A percentile compares a stretch with the other conserved stretches of the same genome.
These are phyloP conservation scores for Cricetomys ansorgei DNA, from an alignment of 2,113 vertebrate genomes.

Conservation along the genomic window DNA sequence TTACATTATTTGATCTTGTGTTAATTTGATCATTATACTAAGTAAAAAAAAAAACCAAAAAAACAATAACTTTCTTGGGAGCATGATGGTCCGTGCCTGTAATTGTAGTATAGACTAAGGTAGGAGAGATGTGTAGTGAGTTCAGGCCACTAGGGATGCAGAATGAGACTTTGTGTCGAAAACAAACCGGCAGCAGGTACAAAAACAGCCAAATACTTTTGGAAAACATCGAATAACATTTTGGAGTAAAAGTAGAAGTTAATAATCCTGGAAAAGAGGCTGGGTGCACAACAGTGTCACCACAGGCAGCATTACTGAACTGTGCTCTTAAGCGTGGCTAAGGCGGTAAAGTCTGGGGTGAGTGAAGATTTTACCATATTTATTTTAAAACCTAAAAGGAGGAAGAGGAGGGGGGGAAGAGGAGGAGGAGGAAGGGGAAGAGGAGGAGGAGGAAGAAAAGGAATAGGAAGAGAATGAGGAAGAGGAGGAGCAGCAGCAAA, in stretches of 20 bases:
- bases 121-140: not conserved
- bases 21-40: not conserved
- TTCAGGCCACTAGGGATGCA: not conserved
- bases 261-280: not conserved
- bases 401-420: not conserved
- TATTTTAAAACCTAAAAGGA: not conserved
- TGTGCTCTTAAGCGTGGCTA: not conserved
- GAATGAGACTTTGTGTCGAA: not conserved
- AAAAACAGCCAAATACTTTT: not conserved
- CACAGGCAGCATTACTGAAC: not conserved
- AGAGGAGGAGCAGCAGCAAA: not conserved
- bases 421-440: not conserved
- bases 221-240: not conserved
- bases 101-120: not conserved
- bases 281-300: not conserved
- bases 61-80: not conserved
- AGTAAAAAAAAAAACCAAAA: not conserved
- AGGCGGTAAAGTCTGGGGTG: not conserved
- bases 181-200: not conserved
- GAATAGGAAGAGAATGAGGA: not conserved
- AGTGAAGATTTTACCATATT: not conserved
- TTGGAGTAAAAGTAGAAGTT: constrained; percentile 22
- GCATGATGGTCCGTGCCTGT: not conserved
- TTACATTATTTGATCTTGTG: not conserved
- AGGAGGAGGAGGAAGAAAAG: not conserved